These are phyloP conservation scores for Phragmatobia fuliginosa DNA, from an alignment of 2,888 invertebrate species.

Conservation along the genomic window DNA sequence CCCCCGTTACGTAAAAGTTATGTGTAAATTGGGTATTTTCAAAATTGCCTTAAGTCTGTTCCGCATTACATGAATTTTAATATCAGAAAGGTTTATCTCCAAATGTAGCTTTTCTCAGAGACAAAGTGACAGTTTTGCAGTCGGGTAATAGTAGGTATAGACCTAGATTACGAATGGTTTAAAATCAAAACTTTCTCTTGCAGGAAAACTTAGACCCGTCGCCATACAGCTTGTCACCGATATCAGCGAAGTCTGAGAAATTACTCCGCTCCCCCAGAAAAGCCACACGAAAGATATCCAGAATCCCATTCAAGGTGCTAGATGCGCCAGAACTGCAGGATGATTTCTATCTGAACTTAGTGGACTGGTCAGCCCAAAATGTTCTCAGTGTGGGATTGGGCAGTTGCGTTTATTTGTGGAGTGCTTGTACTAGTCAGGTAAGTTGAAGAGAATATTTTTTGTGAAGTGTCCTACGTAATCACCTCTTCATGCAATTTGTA, in stretches of 20 bases:
- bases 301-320: slow-evolving; percentile 98
- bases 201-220: slow-evolving; percentile 93
- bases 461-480: background rate
- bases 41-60: background rate
- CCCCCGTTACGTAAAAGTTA: background rate
- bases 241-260: slow-evolving; percentile 98
- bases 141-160: background rate
- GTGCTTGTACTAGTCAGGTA: slow-evolving; percentile 98
- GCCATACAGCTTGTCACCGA: slow-evolving; percentile 97
- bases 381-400: slow-evolving; percentile 99
- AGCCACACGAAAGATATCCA: slow-evolving; percentile 98
- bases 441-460: slow-evolving; percentile 35
- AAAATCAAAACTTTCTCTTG: slow-evolving; percentile 59
- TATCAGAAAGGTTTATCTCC: too few species aligned
- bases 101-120: too few species aligned
- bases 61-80: background rate
- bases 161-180: slow-evolving; percentile 13
- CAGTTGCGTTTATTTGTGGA: slow-evolving; percentile 99
- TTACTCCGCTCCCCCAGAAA: slow-evolving; percentile 97
- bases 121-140: too few species aligned
- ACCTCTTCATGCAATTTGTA: background rate
- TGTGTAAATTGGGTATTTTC: background rate
- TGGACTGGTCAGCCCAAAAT: slow-evolving; percentile 99
- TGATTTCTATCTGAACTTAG: slow-evolving; percentile 99
- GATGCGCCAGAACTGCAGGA: slow-evolving; percentile 99